Evolutionary conservation across 1,140 invertebrate species (phyloP), one percentile per base, ranked within the genome.

Genomic region (Ceratosolen solmsi): DNA sequence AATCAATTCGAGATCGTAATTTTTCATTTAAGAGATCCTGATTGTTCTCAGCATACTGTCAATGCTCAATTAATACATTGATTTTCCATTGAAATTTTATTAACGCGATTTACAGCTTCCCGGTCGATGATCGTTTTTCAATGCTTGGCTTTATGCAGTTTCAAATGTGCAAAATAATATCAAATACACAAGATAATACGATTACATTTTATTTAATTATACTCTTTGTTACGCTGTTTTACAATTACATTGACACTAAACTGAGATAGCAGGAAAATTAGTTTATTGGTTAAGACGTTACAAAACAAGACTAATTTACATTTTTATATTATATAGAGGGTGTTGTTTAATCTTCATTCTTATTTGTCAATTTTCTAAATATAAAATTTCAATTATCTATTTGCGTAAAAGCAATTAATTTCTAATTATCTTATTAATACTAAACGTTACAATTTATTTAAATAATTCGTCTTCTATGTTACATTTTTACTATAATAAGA

Each of bases 1-100:
- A 92, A 92, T 92, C 90, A 93, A 93, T 89, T 87, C 86, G 76
- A 86, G 88, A 89, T 89, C 84, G 86, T 85, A 87, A 87, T 78
- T 85, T 86, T 33, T 73, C 77, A 84, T 86, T 85, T 22, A 79
- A 82, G 60, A 70, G 36, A 71, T 87, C 85, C 84, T 83, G 68
- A 56, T 82, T 70, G 84, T 84, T 86, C 75, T 41, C 82, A 80
- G 73, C 25, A 84, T 82, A 88, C 84, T 85, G 87, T 87, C 85
- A 83, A 89, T 88, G 84, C 72, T 81, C 7, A 54, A 70, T 68
- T 54, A 30, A 46, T 9, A 27, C 15, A 56, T 8, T 8, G 56
- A 1, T 22, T 72, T 63, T 27, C 4, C 11, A 30, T 63, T 63
- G 9, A 54, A 54, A 54, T 54, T 4, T 8, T 20, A 54, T 54